Conservation (phyloP, 23 tunicate genomes). For the Ciona savignyi region DNA sequence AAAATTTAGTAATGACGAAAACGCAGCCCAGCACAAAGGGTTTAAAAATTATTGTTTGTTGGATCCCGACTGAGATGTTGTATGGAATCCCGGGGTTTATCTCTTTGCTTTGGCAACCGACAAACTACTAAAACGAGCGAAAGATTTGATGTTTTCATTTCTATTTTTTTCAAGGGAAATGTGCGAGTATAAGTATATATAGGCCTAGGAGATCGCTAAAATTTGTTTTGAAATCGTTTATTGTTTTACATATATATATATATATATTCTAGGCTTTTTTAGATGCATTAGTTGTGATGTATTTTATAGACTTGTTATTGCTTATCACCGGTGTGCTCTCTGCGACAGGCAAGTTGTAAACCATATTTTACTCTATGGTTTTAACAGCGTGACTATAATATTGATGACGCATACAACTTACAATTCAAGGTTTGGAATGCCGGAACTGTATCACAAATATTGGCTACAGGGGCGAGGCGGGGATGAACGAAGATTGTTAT, state of each 20-base stretch:
- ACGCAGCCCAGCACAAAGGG: background rate
- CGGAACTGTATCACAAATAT: background rate
- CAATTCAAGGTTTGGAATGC: background rate
- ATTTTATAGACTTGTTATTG: no score
- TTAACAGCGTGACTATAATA: background rate
- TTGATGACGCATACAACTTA: background rate
- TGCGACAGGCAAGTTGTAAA: background rate
- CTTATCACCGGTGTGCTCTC: background rate
- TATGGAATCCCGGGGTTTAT: background rate
- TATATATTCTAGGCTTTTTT: no score
- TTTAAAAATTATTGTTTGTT: background rate
- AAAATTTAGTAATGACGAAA: background rate
- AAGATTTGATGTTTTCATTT: no score
- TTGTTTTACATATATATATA: background rate
- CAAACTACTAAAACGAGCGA: no score
- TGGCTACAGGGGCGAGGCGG: background rate
- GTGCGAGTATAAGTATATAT: no score
- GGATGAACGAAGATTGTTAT: background rate
- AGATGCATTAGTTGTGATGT: background rate
- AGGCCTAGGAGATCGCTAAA: background rate
- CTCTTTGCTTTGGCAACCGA: background rate
- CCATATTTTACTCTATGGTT: background rate
- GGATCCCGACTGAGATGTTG: background rate
- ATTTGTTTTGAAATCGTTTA: no score
- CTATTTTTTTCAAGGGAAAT: no score